phyloP scores from a whole-genome alignment of 2,888 invertebrate species.

The Chaitophorus viminalis region DNA sequence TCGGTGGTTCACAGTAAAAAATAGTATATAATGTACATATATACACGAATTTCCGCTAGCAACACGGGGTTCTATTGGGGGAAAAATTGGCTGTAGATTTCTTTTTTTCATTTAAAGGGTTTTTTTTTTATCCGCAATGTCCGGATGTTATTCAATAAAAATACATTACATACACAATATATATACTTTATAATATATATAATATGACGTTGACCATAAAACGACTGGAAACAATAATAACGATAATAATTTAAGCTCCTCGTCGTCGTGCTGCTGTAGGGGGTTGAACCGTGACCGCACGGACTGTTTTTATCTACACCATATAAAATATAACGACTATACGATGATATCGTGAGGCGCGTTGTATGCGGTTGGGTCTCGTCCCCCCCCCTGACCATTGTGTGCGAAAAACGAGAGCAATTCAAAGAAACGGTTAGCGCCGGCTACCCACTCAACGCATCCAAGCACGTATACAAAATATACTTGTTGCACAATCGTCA shows the following conservation, averaged over 20 bases:
- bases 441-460: neutral
- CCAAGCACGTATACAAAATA: slow-evolving; percentile 36
- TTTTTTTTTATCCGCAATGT: neutral
- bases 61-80: neutral
- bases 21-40: too few species aligned
- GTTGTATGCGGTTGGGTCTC: neutral
- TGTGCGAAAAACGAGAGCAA: neutral
- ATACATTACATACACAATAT: neutral
- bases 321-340: slow-evolving; percentile 13
- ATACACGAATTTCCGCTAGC: neutral
- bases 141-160: slow-evolving; percentile 1
- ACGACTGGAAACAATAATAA: neutral
- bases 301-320: neutral
- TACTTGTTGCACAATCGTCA: slow-evolving; percentile 51
- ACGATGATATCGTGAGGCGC: slow-evolving; percentile 21
- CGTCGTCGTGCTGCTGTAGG: neutral
- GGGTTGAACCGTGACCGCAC: slow-evolving; percentile 13
- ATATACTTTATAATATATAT: neutral
- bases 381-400: too few species aligned
- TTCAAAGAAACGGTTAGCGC: neutral
- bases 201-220: neutral
- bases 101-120: neutral
- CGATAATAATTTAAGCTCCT: slow-evolving; percentile 21
- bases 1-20: neutral
- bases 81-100: neutral